Evolutionary conservation across 2,797 vertebrate species (phyloP).

Genomic region (Otus scops): DNA sequence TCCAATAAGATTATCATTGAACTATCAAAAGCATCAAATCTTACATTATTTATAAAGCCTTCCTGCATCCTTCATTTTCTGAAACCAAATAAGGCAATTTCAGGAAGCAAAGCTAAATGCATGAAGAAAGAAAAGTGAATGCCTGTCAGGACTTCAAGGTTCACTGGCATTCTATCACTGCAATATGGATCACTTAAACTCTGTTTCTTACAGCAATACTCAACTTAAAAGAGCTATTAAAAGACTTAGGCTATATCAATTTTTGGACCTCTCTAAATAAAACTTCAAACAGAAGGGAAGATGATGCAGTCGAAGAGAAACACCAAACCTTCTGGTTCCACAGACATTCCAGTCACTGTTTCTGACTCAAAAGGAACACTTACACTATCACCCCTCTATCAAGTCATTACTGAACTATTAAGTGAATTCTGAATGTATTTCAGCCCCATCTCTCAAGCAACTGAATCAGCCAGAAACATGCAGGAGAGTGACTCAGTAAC

Average conservation of each 20-base stretch:
- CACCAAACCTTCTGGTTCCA: neutral
- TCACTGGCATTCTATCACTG: neutral
- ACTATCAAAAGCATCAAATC: neutral
- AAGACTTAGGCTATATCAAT: neutral
- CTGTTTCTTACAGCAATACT: neutral
- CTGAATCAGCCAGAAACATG: fast-evolving
- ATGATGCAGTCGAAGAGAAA: neutral
- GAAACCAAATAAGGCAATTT: neutral
- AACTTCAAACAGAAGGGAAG: neutral
- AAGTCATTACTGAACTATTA: neutral
- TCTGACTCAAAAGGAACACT: neutral
- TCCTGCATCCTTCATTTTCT: neutral
- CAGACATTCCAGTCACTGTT: neutral
- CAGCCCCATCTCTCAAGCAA: neutral
- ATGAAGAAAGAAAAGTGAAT: neutral
- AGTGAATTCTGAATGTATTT: neutral
- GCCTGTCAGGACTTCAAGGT: neutral
- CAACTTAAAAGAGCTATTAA: neutral
- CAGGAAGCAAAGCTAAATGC: neutral
- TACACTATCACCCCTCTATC: neutral
- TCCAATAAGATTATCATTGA: neutral
- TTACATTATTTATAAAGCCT: neutral
- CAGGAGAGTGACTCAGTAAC: fast-evolving
- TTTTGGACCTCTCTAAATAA: neutral
- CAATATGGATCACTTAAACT: neutral